Evolutionary conservation across 2,888 invertebrate species (phyloP).

Genomic region (Pseudococcus viburni): DNA sequence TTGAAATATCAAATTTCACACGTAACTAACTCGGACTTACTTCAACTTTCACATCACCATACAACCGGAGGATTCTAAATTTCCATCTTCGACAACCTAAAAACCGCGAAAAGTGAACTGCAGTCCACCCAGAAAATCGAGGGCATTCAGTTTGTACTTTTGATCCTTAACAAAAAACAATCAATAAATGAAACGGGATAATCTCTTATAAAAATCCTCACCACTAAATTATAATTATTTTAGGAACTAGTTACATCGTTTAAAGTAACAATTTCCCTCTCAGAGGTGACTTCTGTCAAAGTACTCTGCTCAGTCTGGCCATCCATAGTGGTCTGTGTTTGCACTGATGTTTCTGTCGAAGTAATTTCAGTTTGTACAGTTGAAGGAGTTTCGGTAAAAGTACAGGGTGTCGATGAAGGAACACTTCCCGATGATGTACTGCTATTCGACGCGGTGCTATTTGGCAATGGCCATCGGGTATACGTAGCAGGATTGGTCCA

Average conservation of each 20-base stretch:
- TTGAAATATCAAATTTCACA: no score
- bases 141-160: constrained; percentile 17
- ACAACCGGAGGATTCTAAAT: no score
- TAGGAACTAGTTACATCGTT: not conserved
- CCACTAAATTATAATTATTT: no score
- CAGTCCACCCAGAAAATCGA: not conserved
- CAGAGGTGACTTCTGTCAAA: not conserved
- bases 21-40: no score
- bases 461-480: not conserved
- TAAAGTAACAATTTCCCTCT: not conserved
- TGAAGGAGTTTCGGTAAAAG: not conserved
- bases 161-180: not conserved
- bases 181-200: not conserved
- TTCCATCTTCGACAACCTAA: not conserved
- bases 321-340: not conserved
- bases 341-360: not conserved
- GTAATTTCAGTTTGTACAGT: not conserved
- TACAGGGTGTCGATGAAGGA: not conserved
- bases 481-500: not conserved
- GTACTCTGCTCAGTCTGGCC: not conserved
- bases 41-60: no score
- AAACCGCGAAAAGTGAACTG: not conserved
- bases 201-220: not conserved
- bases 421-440: not conserved
- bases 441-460: not conserved